Conservation (phyloP, 2,113 vertebrate genomes). For the Sinocyclocheilus grahami region DNA sequence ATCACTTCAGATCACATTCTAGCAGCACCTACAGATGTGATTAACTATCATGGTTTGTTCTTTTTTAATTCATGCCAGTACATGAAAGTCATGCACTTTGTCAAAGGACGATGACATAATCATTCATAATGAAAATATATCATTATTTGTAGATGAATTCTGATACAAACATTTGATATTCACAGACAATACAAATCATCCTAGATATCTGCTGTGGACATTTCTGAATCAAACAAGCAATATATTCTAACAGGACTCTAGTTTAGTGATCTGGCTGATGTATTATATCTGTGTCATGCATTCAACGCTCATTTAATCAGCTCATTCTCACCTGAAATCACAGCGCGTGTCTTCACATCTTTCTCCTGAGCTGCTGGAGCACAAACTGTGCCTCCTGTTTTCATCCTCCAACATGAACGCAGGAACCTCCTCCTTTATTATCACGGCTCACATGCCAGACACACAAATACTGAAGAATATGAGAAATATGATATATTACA, state of each 20-base stretch:
- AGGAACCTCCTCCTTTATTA: conserved; percentile 88
- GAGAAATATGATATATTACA: neutral
- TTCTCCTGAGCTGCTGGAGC: conserved; percentile 67
- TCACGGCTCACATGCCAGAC: conserved; percentile 86
- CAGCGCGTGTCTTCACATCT: conserved; percentile 63
- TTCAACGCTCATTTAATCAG: neutral
- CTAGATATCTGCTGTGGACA: neutral
- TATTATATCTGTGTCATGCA: conserved; percentile 2
- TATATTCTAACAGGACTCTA: neutral
- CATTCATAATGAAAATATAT: neutral
- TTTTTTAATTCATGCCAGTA: neutral
- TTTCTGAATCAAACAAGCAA: neutral
- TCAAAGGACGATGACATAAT: neutral
- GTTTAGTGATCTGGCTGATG: conserved; percentile 1
- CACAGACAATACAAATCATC: neutral
- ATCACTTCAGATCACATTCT: neutral
- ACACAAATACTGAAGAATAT: conserved; percentile 52
- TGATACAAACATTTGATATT: neutral
- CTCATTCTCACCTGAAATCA: conserved; percentile 76
- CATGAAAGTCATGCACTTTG: neutral
- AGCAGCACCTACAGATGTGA: neutral
- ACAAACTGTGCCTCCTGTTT: conserved; percentile 63
- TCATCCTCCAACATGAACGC: conserved; percentile 70
- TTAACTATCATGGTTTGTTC: neutral
- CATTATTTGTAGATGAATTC: neutral